Conservation (phyloP, 2,888 invertebrate genomes). For the Parasteatoda lunata region DNA sequence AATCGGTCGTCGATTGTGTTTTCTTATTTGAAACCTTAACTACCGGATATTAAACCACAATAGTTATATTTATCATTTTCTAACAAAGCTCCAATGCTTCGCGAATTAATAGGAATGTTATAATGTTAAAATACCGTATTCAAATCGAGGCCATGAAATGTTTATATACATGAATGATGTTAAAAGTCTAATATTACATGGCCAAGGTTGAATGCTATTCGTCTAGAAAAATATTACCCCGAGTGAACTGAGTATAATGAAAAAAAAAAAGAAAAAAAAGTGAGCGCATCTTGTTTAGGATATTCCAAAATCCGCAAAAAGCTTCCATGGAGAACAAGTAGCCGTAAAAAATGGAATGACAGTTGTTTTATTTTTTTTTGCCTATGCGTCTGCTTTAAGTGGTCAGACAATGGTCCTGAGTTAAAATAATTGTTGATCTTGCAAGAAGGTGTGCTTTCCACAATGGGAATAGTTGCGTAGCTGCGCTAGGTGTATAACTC, state of each 20-base stretch:
- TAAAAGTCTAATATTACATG: not conserved
- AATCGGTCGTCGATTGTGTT: no score
- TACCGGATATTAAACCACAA: not conserved
- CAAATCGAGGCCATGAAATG: not conserved
- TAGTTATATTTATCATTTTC: not conserved
- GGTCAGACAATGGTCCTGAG: constrained; percentile 57
- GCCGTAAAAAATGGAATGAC: constrained; percentile 62
- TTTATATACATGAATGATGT: no score
- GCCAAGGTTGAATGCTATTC: constrained; percentile 17
- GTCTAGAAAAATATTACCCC: not conserved
- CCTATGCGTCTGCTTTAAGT: constrained; percentile 46
- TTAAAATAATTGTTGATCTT: constrained; percentile 61
- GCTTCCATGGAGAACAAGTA: constrained; percentile 45
- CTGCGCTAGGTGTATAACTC: constrained; percentile 53
- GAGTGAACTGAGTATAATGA: constrained; percentile 13
- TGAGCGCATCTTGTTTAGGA: constrained; percentile 15
- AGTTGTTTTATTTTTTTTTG: constrained; percentile 48
- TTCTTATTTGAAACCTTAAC: no score
- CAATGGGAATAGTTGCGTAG: constrained; percentile 53
- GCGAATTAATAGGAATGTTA: constrained; percentile 3
- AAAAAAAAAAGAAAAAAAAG: constrained; percentile 20
- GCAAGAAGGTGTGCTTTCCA: constrained; percentile 39
- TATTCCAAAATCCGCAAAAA: constrained; percentile 35
- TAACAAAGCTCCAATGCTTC: constrained; percentile 11
- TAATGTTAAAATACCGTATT: not conserved